These are phyloP conservation scores for Megathymus violae DNA, from an alignment of 1,140 invertebrate species.

Conservation along the genomic window DNA sequence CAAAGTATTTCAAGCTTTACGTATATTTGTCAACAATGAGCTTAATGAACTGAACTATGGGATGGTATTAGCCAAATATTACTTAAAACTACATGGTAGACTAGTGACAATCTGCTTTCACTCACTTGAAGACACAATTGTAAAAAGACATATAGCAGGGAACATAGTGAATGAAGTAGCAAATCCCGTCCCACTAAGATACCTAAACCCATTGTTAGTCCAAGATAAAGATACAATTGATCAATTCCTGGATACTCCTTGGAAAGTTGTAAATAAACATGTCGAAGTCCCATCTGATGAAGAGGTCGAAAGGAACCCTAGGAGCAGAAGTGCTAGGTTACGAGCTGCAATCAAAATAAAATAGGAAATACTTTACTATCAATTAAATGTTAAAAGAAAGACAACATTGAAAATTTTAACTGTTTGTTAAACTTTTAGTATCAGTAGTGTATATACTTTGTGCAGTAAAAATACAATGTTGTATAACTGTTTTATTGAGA, in stretches of 20 bases:
- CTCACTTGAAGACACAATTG: constrained; percentile 97
- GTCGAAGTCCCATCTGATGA: constrained; percentile 89
- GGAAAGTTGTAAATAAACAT: constrained; percentile 92
- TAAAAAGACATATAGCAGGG: constrained; percentile 94
- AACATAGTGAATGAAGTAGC: constrained; percentile 88
- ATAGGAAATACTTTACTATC: no score
- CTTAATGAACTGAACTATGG: constrained; percentile 97
- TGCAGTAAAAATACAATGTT: no score
- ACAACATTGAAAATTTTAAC: no score
- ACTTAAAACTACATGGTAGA: constrained; percentile 90
- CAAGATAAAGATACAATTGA: constrained; percentile 85
- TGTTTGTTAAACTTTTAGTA: no score
- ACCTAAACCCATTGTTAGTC: constrained; percentile 83
- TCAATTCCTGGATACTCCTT: constrained; percentile 86
- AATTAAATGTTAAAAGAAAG: no score
- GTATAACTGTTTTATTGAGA: no score
- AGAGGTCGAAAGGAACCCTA: constrained; percentile 92
- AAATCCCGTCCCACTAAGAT: constrained; percentile 88
- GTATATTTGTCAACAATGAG: constrained; percentile 99
- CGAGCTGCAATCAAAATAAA: constrained; percentile 91
- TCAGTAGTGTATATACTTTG: no score
- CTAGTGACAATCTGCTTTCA: constrained; percentile 95
- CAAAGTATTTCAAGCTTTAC: constrained; percentile 96
- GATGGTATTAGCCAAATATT: constrained; percentile 90
- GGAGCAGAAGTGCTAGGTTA: constrained; percentile 94